These are phyloP conservation scores for Cavia porcellus DNA, from an alignment of 2,113 vertebrate genomes.

Conservation along the genomic window DNA sequence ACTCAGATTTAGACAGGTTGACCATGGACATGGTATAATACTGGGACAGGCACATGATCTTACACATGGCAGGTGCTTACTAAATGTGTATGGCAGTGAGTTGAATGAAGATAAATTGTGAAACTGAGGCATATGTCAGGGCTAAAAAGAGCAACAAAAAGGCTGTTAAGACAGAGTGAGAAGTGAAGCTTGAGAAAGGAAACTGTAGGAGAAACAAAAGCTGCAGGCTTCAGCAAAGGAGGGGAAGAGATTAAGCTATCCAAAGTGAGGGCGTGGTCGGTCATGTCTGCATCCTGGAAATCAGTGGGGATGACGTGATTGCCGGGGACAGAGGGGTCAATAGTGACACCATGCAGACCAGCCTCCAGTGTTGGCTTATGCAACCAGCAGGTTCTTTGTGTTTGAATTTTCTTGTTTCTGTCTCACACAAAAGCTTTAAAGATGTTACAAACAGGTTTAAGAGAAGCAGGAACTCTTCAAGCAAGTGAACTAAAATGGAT, in stretches of 20 bases:
- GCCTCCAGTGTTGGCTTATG: background rate
- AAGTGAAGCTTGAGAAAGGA: background rate
- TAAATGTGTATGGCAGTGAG: background rate
- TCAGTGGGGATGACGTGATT: background rate
- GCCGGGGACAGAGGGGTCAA: background rate
- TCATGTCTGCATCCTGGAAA: background rate
- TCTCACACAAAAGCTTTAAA: constrained; percentile 14
- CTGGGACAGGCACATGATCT: background rate
- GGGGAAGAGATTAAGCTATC: background rate
- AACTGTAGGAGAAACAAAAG: background rate
- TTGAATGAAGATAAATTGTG: background rate
- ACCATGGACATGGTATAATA: background rate
- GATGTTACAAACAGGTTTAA: background rate
- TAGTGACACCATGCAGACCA: background rate
- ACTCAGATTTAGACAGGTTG: background rate
- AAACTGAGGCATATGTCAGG: background rate
- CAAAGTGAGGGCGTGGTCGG: background rate
- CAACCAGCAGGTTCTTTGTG: background rate
- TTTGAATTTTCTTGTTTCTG: background rate
- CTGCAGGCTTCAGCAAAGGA: background rate
- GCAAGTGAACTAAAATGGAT: constrained; percentile 15
- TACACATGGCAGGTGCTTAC: background rate
- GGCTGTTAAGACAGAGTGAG: background rate
- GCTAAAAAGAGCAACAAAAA: background rate
- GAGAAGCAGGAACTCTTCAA: background rate